A percentile compares a stretch with the other conserved stretches of the same genome.
Evolutionary conservation across 2,113 vertebrate genomes (phyloP).

Genomic region (Nothoprocta pentlandii): DNA sequence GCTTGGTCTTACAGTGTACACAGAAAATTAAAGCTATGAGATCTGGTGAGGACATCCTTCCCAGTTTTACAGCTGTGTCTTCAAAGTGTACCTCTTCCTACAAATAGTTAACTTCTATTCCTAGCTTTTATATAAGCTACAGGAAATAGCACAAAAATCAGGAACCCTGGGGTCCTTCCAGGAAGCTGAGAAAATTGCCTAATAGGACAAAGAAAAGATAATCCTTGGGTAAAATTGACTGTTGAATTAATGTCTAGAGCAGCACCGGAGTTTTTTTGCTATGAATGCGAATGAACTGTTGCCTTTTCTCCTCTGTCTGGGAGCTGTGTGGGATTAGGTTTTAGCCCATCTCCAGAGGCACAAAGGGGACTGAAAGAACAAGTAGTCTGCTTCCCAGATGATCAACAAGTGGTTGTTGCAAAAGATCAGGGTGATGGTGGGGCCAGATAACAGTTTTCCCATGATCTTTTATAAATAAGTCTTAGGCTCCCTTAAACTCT

Average conservation of each 20-base stretch:
- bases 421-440: not conserved
- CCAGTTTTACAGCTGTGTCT: not conserved
- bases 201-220: not conserved
- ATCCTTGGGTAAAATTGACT: not conserved
- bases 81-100: not conserved
- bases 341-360: not conserved
- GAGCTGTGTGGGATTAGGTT: not conserved
- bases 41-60: not conserved
- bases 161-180: not conserved
- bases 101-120: not conserved
- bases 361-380: not conserved
- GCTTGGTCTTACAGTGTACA: not conserved
- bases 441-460: not conserved
- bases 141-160: not conserved
- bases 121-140: not conserved
- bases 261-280: not conserved
- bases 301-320: not conserved
- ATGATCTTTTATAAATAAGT: no score
- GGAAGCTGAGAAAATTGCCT: constrained; percentile 1
- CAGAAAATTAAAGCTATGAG: not conserved
- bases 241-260: not conserved
- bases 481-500: not conserved
- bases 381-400: not conserved
- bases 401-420: not conserved
- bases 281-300: not conserved